These are phyloP conservation scores for Eulacestoma nigropectus DNA, from an alignment of 2,113 vertebrate species.

Conservation along the genomic window DNA sequence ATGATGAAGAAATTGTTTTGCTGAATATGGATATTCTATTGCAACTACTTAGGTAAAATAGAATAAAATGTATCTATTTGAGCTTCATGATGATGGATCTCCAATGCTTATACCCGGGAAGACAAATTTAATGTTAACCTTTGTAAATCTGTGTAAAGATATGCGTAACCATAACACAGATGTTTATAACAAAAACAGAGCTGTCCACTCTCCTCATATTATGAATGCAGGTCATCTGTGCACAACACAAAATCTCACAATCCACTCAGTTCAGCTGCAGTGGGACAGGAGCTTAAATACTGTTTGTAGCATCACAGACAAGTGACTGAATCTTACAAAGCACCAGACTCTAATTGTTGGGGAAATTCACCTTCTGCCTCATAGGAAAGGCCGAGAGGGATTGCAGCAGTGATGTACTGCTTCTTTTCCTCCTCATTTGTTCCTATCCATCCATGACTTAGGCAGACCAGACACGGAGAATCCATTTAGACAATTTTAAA, in stretches of 20 bases:
- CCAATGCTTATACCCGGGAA: background rate
- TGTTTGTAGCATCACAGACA: background rate
- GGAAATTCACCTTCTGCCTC: background rate
- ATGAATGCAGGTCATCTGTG: background rate
- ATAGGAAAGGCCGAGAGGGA: background rate
- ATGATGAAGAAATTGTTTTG: background rate
- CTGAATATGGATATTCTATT: background rate
- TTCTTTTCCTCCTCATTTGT: background rate
- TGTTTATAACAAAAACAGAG: background rate
- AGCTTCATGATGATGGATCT: background rate
- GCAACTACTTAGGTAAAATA: background rate
- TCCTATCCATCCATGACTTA: background rate
- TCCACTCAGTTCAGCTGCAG: background rate
- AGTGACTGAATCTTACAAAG: background rate
- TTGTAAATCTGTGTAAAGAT: background rate
- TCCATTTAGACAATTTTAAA: background rate
- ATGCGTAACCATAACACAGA: background rate
- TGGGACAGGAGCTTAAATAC: background rate
- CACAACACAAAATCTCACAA: background rate
- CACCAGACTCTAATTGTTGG: background rate
- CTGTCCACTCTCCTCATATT: background rate
- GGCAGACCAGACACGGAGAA: accelerated
- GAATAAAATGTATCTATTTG: background rate
- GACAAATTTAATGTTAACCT: background rate
- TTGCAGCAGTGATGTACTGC: background rate